phyloP scores from a whole-genome alignment of 2,797 vertebrate species.

The Aplochiton taeniatus region DNA sequence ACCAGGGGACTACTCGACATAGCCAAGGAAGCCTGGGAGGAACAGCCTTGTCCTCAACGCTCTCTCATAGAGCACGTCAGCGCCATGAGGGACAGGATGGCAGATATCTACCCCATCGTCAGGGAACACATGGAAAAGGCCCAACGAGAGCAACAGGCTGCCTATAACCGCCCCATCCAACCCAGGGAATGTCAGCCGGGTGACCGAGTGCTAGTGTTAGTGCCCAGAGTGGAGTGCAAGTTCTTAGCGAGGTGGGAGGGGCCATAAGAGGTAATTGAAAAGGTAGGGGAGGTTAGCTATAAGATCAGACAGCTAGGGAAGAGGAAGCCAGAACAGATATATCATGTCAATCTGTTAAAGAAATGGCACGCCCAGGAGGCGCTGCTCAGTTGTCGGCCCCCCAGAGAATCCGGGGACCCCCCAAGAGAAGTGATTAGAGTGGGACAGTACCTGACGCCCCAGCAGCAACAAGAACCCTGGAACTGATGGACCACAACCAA shows the following conservation, averaged over 20 bases:
- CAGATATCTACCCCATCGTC: not conserved
- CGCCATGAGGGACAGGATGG: not conserved
- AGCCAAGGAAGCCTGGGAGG: slow-evolving; percentile 1
- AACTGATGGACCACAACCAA: not conserved
- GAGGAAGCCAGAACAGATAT: slow-evolving; percentile 2
- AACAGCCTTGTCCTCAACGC: not conserved
- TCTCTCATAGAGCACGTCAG: not conserved
- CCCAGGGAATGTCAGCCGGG: slow-evolving; percentile 12
- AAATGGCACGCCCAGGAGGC: slow-evolving; percentile 11
- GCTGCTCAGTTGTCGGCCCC: slow-evolving; percentile 2
- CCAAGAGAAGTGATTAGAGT: not conserved
- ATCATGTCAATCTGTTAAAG: slow-evolving; percentile 11
- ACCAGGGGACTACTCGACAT: not conserved
- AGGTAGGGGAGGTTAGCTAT: not conserved
- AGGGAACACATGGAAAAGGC: not conserved
- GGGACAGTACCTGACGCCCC: not conserved
- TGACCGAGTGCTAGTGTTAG: slow-evolving; percentile 9
- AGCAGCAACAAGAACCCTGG: not conserved
- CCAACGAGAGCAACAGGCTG: not conserved
- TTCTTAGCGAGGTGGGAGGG: slow-evolving; percentile 18
- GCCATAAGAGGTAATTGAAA: slow-evolving; percentile 18
- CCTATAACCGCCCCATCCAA: not conserved
- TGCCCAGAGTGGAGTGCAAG: slow-evolving; percentile 4
- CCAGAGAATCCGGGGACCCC: not conserved
- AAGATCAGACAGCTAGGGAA: not conserved